Evolutionary conservation across 2,888 invertebrate species (phyloP).

Genomic region (Noctua comes): DNA sequence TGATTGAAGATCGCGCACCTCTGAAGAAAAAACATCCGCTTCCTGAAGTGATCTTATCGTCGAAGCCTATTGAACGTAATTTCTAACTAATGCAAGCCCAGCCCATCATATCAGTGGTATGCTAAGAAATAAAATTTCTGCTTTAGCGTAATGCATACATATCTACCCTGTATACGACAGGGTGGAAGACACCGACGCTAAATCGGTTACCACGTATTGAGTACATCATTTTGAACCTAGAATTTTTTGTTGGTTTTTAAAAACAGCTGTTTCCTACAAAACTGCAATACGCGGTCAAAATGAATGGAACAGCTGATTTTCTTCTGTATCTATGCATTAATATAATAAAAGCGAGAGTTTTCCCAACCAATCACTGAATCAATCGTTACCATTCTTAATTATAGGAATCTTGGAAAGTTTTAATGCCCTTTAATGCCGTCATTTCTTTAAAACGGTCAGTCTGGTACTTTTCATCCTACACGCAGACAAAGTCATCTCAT

Average conservation of each 20-base stretch:
- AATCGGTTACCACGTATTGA: too few relatives aligned
- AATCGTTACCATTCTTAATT: neutral
- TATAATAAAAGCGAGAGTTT: neutral
- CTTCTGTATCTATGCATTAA: neutral
- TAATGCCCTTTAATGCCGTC: too few relatives aligned
- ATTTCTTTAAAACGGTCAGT: too few relatives aligned
- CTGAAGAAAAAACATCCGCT: neutral
- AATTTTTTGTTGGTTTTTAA: too few relatives aligned
- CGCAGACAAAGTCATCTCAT: neutral
- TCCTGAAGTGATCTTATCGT: neutral
- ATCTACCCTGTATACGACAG: too few relatives aligned
- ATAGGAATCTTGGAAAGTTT: too few relatives aligned
- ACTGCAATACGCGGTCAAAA: too few relatives aligned
- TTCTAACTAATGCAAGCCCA: neutral
- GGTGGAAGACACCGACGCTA: too few relatives aligned
- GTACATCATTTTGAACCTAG: too few relatives aligned
- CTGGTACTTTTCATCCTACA: neutral
- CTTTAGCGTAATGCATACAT: neutral
- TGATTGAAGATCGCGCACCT: neutral
- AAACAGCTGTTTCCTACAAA: too few relatives aligned
- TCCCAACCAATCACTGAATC: neutral
- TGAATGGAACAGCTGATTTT: too few relatives aligned
- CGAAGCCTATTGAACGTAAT: neutral
- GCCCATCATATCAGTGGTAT: neutral
- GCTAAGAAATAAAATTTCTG: neutral